Evolutionary conservation across 2,888 invertebrate genomes (phyloP), one percentile per base, ranked within the genome.

Genomic region (Metallyticus violacea): DNA sequence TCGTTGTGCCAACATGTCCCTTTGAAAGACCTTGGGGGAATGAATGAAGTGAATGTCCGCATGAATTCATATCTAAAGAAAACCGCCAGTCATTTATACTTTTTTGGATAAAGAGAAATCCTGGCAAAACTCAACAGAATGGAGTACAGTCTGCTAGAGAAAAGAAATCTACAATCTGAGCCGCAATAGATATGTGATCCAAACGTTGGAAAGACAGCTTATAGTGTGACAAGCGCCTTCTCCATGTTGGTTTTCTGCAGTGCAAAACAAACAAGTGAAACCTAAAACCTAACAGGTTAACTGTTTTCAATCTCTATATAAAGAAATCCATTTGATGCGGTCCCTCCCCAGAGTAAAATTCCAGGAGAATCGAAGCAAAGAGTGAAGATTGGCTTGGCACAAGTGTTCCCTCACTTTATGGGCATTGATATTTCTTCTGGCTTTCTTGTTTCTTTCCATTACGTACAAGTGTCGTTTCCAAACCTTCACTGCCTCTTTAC

Each of bases 301-400:
- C 76, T 62, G 82, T 82, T 82, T 82, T 82, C 82, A 76, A 82
- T 82, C 82, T 82, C 76, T 82, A 82, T 82, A 82, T 82, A 82
- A 82, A 82, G 82, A 82, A 82, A 82, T 76, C 26, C 82, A 76
- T 76, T 80, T 81, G 81, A 81, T 81, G 26, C 30, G 30, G 30
- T 26, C 9, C 78, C 25, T 81, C 86, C 86, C 86, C 9, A 86
- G 86, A 81, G 86, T 77, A 27, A 81, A 25, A 86, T 86, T 28
- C 86, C 81, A 77, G 81, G 76, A 77, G 81, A 86, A 81, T 86
- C 81, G 86, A 86, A 86, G 81, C 26, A 26, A 26, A 82, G 40
- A 62, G 40, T 62, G 15, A 62, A 62, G 40, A 62, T 62, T 62
- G 40, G 40, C 6, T 62, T 6, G 40, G 40, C 15, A 22, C 40